Base-by-base conservation (phyloP, 2,888 invertebrate species). In the Erebia epiphron region DNA sequence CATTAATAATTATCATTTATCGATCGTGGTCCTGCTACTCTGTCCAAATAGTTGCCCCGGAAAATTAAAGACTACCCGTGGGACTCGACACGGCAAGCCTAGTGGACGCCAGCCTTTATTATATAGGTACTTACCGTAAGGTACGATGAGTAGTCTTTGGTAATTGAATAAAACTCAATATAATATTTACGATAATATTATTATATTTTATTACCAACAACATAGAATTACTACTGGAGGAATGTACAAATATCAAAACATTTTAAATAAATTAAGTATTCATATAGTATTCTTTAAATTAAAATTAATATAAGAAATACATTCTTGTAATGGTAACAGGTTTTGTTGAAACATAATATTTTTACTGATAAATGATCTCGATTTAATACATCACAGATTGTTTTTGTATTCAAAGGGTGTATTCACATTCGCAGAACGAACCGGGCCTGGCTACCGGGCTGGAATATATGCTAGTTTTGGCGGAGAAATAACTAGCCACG, bases 131-230 rank as follows among this genome's bases (percentile, higher is more conserved):
- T 13, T 46, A 46, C 46, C 10, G 11, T 11, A 13, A 43, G 11
- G 11, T 43, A 43, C 1, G 11, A 0, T 9, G 2, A 1, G 18
- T 46, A 62, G 56, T 10, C 41, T 16, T 2, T 8, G 26, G 14
- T 8, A 26, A 52, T 73, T 78, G 77, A 79, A 78, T 76, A 81
- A 79, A 75, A 67, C 69, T 71, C 57, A 67, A 72, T 2, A 46
- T 46, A 61, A 41, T 50, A 82, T 82, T 86, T 84, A 87, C 86
- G 83, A 84, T 50, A 49, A 49, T 49, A 50, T n/a, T 46, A 46
- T 11, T 80, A 84, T 85, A 82, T 77, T 84, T 88, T 88, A 86
- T 86, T 86, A 85, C 82, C 82, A 89, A 86, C 86, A 88, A 87
- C 86, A 86, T 64, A 83, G 80, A 54, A 86, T 18, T 35, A 85